Conservation (phyloP, 1,140 invertebrate species). For the Colletes gigas region DNA sequence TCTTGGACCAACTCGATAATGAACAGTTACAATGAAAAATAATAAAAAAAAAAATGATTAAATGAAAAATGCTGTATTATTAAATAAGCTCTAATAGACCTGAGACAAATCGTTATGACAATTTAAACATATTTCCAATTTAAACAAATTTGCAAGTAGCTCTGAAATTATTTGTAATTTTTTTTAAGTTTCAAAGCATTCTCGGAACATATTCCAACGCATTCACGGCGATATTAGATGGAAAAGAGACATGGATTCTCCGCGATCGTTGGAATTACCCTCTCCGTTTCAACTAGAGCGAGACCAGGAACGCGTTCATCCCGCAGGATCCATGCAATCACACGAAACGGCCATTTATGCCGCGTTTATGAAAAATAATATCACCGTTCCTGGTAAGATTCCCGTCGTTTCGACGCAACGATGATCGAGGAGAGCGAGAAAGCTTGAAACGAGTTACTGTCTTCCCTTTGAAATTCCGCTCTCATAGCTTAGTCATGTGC, state of each 20-base stretch:
- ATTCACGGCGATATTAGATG: background rate
- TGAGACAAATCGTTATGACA: no score
- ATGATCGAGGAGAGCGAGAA: constrained; percentile 43
- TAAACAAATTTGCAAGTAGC: no score
- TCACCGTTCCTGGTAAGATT: constrained; percentile 23
- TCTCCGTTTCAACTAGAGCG: constrained; percentile 31
- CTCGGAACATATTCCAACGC: background rate
- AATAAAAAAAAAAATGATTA: no score
- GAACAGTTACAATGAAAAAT: no score
- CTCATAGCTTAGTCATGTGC: background rate
- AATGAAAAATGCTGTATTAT: no score
- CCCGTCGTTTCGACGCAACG: constrained; percentile 11
- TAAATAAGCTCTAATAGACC: no score
- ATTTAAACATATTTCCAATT: no score
- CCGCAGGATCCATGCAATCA: constrained; percentile 66
- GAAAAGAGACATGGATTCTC: background rate
- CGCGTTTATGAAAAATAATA: constrained; percentile 72
- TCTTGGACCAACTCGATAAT: no score
- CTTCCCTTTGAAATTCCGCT: constrained; percentile 26
- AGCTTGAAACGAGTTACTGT: constrained; percentile 11
- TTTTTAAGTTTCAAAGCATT: background rate
- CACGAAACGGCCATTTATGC: constrained; percentile 61
- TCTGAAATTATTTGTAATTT: no score
- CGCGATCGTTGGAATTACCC: constrained; percentile 14
- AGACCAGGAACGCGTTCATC: constrained; percentile 45